Evolutionary conservation across 1,140 invertebrate species (phyloP).

Genomic region (Euura saliciscinereae): DNA sequence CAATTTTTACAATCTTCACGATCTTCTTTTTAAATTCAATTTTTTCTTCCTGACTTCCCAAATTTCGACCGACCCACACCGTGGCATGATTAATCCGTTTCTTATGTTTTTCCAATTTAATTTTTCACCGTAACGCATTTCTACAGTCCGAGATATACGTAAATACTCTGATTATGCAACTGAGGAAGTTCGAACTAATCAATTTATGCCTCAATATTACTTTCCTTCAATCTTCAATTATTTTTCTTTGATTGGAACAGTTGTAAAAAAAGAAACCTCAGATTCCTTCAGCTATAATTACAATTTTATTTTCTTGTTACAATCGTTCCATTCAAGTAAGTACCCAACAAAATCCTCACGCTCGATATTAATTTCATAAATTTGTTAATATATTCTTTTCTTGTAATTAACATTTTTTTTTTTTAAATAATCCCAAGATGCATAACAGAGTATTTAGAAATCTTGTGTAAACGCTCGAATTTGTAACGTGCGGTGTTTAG

Average conservation of each 20-base stretch:
- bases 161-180: conserved; percentile 4
- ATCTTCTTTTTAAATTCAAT: not conserved
- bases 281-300: not conserved
- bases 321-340: not conserved
- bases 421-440: not conserved
- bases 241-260: not conserved
- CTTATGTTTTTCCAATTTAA: too few species aligned
- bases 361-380: too few species aligned
- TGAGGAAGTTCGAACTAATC: not conserved
- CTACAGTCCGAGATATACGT: not conserved
- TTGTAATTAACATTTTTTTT: not conserved
- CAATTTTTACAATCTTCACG: too few species aligned
- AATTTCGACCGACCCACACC: not conserved
- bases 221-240: not conserved
- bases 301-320: not conserved
- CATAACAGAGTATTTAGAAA: not conserved
- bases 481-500: not conserved
- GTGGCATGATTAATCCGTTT: not conserved
- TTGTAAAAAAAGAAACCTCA: conserved; percentile 1
- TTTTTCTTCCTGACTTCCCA: not conserved
- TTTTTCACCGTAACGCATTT: not conserved
- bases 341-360: not conserved
- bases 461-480: not conserved
- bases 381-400: too few species aligned
- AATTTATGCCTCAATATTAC: too few species aligned